phyloP scores from a whole-genome alignment of 2,113 vertebrate species.

The Phoenicopterus ruber region DNA sequence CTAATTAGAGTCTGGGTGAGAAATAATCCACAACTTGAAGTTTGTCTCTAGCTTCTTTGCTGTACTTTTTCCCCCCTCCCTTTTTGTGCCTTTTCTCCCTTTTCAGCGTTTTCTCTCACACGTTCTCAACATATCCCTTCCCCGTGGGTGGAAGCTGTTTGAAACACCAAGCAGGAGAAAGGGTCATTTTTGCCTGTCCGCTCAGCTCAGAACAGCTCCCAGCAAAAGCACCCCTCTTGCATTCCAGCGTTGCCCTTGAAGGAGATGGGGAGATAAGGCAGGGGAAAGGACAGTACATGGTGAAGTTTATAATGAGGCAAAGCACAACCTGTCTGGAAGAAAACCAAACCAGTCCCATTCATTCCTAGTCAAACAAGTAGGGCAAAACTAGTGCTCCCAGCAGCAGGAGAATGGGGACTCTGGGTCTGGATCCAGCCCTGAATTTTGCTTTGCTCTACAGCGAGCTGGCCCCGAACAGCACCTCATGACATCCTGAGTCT shows the following conservation, averaged over 20 bases:
- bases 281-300: neutral
- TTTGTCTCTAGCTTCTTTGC: constrained; percentile 34
- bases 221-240: neutral
- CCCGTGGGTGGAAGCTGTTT: neutral
- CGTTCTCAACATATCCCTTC: neutral
- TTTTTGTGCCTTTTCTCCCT: neutral
- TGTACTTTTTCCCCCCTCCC: neutral
- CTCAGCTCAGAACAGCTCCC: constrained; percentile 2
- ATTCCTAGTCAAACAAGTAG: neutral
- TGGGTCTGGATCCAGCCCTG: neutral
- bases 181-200: neutral
- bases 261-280: neutral
- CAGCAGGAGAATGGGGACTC: neutral
- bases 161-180: neutral
- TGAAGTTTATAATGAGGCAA: constrained; percentile 9
- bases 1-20: constrained; percentile 65
- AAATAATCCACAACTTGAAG: constrained; percentile 42
- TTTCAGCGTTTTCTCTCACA: constrained; percentile 1
- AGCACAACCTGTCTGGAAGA: neutral
- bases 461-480: neutral
- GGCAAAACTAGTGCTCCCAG: neutral
- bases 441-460: neutral
- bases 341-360: neutral
- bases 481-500: neutral
- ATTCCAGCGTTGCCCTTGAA: neutral